Conservation (phyloP, 2,797 vertebrate genomes). For the Parauchenoglanis punctatus region DNA sequence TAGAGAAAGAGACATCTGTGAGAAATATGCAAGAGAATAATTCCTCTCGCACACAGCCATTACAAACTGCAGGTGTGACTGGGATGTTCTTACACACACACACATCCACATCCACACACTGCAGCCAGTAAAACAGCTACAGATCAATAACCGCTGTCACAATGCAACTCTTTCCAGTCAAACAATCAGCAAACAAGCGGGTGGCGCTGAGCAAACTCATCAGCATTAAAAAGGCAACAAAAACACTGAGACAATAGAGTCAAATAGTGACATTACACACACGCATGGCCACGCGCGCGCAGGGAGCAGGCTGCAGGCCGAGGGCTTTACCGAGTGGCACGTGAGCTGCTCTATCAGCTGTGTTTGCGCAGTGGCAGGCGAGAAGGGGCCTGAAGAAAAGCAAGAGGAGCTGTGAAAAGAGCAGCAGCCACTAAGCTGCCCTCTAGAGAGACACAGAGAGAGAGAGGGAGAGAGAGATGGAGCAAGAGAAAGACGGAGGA, state of each 20-base stretch:
- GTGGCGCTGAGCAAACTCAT: slow-evolving; percentile 63
- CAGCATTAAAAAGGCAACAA: slow-evolving; percentile 61
- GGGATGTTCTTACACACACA: slow-evolving; percentile 21
- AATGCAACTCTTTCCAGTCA: slow-evolving; percentile 53
- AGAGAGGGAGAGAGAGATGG: slow-evolving; percentile 60
- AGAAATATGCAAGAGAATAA: slow-evolving; percentile 22
- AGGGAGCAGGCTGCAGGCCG: slow-evolving; percentile 67
- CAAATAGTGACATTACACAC: slow-evolving; percentile 54
- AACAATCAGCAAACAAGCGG: slow-evolving; percentile 56
- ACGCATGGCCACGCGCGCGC: slow-evolving; percentile 35
- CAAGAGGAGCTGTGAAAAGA: slow-evolving; percentile 67
- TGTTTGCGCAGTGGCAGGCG: slow-evolving; percentile 86
- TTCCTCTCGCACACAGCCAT: slow-evolving; percentile 4
- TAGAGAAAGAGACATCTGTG: neutral
- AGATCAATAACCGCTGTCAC: slow-evolving; percentile 42
- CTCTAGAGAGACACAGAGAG: slow-evolving; percentile 61
- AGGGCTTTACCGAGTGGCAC: slow-evolving; percentile 80
- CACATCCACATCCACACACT: slow-evolving; percentile 21
- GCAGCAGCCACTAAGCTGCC: slow-evolving; percentile 61
- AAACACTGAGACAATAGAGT: slow-evolving; percentile 59
- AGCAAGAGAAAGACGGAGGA: slow-evolving; percentile 61
- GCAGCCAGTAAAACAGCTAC: slow-evolving; percentile 47
- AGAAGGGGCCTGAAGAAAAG: slow-evolving; percentile 61
- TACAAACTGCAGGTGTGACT: slow-evolving; percentile 34
- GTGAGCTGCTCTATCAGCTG: slow-evolving; percentile 96